Conservation (phyloP, 2,797 vertebrate genomes). For the Phoeniculus purpureus region DNA sequence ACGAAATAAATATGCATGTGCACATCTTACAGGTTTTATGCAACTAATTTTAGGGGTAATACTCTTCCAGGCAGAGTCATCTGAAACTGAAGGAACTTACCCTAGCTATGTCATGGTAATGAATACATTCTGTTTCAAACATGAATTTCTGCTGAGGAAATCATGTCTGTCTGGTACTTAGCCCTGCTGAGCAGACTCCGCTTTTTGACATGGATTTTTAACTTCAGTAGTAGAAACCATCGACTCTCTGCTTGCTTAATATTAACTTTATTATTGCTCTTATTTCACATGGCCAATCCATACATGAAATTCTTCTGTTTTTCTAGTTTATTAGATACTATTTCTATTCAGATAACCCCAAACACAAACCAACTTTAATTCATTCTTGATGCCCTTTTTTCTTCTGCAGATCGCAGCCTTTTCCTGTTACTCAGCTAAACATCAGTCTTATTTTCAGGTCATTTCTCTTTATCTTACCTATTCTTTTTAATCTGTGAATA, state of each 20-base stretch:
- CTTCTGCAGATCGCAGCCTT: conserved; percentile 1
- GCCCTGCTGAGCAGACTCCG: not conserved
- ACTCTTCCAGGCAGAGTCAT: not conserved
- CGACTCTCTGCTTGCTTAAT: not conserved
- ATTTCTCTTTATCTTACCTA: conserved; percentile 36
- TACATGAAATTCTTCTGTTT: not conserved
- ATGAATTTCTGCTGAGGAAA: not conserved
- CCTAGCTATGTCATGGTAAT: not conserved
- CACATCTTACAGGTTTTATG: not conserved
- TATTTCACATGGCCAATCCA: not conserved
- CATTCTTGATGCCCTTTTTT: conserved; percentile 37
- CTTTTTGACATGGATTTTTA: not conserved
- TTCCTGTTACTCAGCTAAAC: not conserved
- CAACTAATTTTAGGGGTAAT: not conserved
- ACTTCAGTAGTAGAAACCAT: not conserved
- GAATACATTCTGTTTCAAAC: not conserved
- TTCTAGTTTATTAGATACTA: not conserved
- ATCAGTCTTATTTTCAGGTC: conserved; percentile 54
- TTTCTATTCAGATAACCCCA: not conserved
- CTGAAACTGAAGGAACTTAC: not conserved
- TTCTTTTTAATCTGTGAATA: conserved; percentile 47
- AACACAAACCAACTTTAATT: not conserved
- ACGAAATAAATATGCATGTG: not conserved
- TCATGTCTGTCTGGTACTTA: not conserved
- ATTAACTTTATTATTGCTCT: not conserved